A percentile compares a stretch with the other conserved stretches of the same genome.
Conservation (phyloP, 2,113 vertebrate species). For the Anarhynchus alexandrinus region DNA sequence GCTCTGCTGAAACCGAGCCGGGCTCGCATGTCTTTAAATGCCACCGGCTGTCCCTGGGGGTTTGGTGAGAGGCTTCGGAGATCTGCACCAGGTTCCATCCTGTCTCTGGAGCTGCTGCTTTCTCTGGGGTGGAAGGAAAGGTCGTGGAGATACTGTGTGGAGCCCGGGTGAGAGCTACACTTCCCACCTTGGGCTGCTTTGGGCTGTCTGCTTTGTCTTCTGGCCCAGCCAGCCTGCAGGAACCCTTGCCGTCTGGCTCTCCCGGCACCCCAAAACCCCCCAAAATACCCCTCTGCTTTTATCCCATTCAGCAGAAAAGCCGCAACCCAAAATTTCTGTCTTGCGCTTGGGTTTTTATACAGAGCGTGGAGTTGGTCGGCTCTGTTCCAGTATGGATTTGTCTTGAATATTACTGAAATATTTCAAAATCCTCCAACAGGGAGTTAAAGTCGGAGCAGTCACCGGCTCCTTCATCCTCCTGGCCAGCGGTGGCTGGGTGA, state of each 20-base stretch:
- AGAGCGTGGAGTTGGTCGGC: not conserved
- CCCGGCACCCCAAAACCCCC: not conserved
- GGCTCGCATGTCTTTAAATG: not conserved
- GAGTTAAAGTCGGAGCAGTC: not conserved
- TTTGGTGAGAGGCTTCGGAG: no score
- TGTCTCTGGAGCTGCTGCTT: no score
- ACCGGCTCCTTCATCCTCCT: not conserved
- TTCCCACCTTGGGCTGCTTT: not conserved
- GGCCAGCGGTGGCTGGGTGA: not conserved
- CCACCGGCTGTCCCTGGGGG: no score
- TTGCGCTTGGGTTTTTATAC: not conserved
- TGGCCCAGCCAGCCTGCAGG: not conserved
- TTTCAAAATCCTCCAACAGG: not conserved
- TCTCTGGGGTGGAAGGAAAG: no score
- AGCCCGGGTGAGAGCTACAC: not conserved
- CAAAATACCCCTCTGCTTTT: not conserved
- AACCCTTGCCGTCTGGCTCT: not conserved
- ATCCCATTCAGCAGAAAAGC: not conserved
- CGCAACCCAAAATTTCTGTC: not conserved
- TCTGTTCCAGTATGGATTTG: accelerated
- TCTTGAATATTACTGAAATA: not conserved
- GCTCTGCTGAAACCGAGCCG: no score
- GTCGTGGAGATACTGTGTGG: no score
- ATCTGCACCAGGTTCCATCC: no score
- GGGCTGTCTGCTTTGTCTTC: not conserved